phyloP scores from a whole-genome alignment of 2,888 invertebrate species.

The Lepidonotus clava region DNA sequence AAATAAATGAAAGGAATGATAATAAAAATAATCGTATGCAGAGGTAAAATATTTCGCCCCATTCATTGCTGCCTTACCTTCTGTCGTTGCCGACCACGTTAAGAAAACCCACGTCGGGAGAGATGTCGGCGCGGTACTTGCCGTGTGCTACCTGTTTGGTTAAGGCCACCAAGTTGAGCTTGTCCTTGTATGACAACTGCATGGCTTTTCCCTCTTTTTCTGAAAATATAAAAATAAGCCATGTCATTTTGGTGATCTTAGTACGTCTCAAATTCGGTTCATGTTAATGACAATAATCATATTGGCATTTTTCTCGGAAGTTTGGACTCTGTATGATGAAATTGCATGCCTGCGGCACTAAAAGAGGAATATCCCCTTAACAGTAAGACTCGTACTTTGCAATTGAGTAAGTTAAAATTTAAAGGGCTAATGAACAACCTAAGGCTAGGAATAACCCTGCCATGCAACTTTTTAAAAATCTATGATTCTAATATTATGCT shows the following conservation, averaged over 20 bases:
- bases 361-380: background rate
- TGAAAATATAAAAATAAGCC: slow-evolving; percentile 81
- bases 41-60: background rate
- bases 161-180: slow-evolving; percentile 93
- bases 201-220: slow-evolving; percentile 99
- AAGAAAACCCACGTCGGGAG: slow-evolving; percentile 92
- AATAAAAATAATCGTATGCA: background rate
- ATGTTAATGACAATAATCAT: background rate
- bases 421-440: no score
- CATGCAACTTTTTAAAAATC: no score
- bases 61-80: slow-evolving; percentile 81
- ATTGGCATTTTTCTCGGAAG: background rate
- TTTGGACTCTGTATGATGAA: background rate
- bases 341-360: no score
- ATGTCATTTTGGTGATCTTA: background rate
- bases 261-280: background rate
- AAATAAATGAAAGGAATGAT: no score
- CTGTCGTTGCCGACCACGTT: slow-evolving; percentile 97
- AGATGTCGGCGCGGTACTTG: slow-evolving; percentile 82
- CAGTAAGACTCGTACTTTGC: background rate
- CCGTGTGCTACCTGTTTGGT: slow-evolving; percentile 95
- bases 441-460: no score
- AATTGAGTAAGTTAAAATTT: no score
- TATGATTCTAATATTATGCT: no score
- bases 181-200: slow-evolving; percentile 95